Evolutionary conservation across 2,888 invertebrate species (phyloP).

Genomic region (Macrophya annulata): DNA sequence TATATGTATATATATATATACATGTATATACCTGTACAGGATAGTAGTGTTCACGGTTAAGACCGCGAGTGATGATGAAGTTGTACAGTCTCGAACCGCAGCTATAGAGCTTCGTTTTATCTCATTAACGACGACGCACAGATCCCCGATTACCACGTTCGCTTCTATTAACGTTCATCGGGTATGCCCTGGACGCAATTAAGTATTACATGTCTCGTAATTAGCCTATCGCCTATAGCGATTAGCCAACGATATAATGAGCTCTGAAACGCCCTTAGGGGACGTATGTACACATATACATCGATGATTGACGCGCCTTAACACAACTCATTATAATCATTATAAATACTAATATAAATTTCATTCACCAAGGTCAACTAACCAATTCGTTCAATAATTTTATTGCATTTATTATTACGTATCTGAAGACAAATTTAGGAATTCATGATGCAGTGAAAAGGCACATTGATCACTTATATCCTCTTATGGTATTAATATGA

Average conservation of each 20-base stretch:
- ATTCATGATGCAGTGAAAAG: no score
- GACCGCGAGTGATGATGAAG: conserved; percentile 34
- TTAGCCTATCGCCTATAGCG: conserved; percentile 66
- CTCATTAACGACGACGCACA: conserved; percentile 49
- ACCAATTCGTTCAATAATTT: no score
- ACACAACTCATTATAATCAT: no score
- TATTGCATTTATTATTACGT: no score
- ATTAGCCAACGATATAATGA: conserved; percentile 48
- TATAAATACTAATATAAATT: no score
- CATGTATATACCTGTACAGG: neutral
- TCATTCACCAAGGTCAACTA: no score
- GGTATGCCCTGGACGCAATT: conserved; percentile 61
- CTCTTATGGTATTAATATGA: no score
- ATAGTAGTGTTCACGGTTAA: neutral
- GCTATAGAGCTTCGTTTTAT: conserved; percentile 28
- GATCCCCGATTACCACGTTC: conserved; percentile 70
- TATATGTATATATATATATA: no score
- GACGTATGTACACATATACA: neutral
- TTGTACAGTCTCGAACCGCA: conserved; percentile 31
- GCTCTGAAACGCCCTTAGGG: conserved; percentile 20
- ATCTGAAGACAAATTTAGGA: no score
- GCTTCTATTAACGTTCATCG: conserved; percentile 65
- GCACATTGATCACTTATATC: no score
- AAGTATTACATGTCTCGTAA: conserved; percentile 65
- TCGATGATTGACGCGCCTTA: neutral